These are phyloP conservation scores for Anagyrus pseudococci DNA, from an alignment of 2,888 invertebrate species.

Conservation along the genomic window DNA sequence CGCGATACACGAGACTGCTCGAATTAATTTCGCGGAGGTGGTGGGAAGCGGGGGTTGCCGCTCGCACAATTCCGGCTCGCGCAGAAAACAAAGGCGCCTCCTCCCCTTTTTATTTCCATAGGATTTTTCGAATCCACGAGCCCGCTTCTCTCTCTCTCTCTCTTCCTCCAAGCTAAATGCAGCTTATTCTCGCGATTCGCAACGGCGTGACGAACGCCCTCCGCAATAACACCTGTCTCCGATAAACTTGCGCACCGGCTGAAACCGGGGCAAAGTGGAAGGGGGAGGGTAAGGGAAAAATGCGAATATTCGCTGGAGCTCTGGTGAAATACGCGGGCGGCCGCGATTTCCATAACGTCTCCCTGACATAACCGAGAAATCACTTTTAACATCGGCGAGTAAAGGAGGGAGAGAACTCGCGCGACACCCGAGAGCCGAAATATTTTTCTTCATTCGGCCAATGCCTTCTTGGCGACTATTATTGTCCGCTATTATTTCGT, in stretches of 20 bases:
- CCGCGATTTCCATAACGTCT: conserved; percentile 30
- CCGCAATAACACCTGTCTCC: conserved; percentile 20
- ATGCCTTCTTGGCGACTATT: too few species aligned
- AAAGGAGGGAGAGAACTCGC: too few species aligned
- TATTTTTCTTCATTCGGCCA: too few species aligned
- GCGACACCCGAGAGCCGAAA: too few species aligned
- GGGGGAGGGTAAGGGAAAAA: conserved; percentile 19
- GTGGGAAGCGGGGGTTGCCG: not conserved
- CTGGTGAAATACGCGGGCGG: conserved; percentile 18
- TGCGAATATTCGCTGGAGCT: conserved; percentile 13
- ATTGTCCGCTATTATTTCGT: too few species aligned
- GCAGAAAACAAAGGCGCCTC: conserved; percentile 14
- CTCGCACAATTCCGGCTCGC: conserved; percentile 18
- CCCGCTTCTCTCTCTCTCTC: too few species aligned
- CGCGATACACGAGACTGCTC: conserved; percentile 30
- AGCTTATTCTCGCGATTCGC: conserved; percentile 30
- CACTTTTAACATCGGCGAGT: conserved; percentile 20
- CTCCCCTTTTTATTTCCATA: conserved; percentile 26
- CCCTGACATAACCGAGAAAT: conserved; percentile 23
- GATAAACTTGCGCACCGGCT: conserved; percentile 16
- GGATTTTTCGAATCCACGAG: conserved; percentile 32
- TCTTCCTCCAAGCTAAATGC: conserved; percentile 4
- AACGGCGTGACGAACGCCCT: conserved; percentile 24
- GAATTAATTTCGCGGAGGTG: conserved; percentile 34
- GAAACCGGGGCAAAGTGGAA: conserved; percentile 1